Evolutionary conservation across 2,113 vertebrate species (phyloP).

Genomic region (Psittacula cyanocephala): DNA sequence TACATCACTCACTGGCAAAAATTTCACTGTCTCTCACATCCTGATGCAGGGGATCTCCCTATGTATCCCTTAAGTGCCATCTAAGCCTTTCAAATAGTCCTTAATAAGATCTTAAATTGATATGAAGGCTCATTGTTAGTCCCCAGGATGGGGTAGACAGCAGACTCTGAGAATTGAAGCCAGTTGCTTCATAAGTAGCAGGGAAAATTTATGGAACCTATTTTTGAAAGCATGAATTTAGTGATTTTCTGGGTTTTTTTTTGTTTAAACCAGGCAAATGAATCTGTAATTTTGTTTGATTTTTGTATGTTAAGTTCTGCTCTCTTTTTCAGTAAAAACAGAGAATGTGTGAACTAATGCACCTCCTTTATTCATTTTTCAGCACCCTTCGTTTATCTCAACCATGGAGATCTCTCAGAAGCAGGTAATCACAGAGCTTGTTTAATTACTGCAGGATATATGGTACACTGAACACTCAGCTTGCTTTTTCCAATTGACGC

Average conservation of each 20-base stretch:
- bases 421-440: conserved; percentile 78
- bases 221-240: not conserved
- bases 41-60: not conserved
- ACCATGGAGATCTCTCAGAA: conserved; percentile 93
- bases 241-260: not conserved
- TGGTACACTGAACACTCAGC: not conserved
- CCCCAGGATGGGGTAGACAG: not conserved
- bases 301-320: not conserved
- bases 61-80: not conserved
- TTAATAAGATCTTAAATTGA: not conserved
- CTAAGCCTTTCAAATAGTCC: not conserved
- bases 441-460: not conserved
- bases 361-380: conserved; percentile 53
- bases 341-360: not conserved
- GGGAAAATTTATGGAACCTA: not conserved
- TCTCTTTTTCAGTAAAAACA: not conserved
- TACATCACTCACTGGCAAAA: not conserved
- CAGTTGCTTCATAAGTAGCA: not conserved
- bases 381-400: conserved; percentile 82
- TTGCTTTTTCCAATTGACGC: not conserved
- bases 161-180: not conserved
- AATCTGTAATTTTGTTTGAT: not conserved
- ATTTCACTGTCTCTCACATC: not conserved
- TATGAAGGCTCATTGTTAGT: not conserved
- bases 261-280: not conserved